Evolutionary conservation across 2,888 invertebrate genomes (phyloP), one percentile per base, ranked within the genome.

Genomic region (Agrypnus murinus): DNA sequence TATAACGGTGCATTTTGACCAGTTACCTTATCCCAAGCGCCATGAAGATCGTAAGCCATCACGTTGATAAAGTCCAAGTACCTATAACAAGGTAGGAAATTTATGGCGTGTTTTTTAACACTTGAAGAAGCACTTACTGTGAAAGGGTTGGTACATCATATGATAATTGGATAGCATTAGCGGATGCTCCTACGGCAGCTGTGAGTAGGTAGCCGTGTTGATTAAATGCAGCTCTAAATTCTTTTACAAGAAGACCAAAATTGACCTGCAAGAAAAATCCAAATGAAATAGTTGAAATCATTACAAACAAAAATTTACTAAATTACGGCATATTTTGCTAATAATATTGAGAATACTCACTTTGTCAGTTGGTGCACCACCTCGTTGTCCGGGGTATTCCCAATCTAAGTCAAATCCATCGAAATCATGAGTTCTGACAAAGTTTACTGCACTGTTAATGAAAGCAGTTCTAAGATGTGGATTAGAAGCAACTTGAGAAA

Each of bases 11-110:
- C 40, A 7, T 40, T 40, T 3, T 40, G 40, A 3, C 40, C 40
- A 40, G 40, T 40, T 2, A 40, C 40, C 7, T 7, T 40, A 10
- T 40, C 40, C 40, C 10, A 46, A 9, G 90, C 83, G 0, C 92
- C 93, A 76, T 92, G 90, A 76, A 92, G 86, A 79, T 93, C 93
- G 76, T 94, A 94, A 0, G 92, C 82, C 93, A 94, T 93, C 0
- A 94, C 78, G 77, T 91, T 90, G 45, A 93, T 88, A 25, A 90
- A 86, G 77, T 94, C 90, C 25, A 93, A 81, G 72, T 90, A 86
- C 64, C 89, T 89, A 34, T 32, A 80, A 79, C n/a, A n/a, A n/a
- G n/a, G n/a, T n/a, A n/a, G n/a, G n/a, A n/a, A n/a, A n/a, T n/a
- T 36, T 19, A 38, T 8, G 7, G 2, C 15, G 9, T 59, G 17